A percentile compares a stretch with the other conserved stretches of the same genome.
These are phyloP conservation scores for Xiphophorus maculatus DNA, from an alignment of 2,113 vertebrate species.

Conservation along the genomic window DNA sequence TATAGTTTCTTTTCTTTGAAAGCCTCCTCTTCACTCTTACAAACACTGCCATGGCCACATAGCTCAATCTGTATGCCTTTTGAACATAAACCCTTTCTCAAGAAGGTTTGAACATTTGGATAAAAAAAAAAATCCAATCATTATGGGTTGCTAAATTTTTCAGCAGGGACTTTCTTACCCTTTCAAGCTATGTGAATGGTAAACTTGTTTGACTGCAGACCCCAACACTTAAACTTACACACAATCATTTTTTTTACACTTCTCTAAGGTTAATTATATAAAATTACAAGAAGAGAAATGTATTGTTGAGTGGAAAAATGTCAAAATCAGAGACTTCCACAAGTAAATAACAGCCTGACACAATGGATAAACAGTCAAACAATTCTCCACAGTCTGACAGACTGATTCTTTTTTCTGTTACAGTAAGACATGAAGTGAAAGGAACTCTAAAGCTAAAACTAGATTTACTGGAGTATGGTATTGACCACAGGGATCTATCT, in stretches of 20 bases:
- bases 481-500: constrained; percentile 31
- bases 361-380: background rate
- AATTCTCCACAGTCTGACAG: background rate
- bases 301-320: background rate
- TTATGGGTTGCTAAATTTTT: background rate
- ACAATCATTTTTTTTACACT: background rate
- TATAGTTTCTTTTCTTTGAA: background rate
- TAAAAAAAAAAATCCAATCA: background rate
- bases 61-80: background rate
- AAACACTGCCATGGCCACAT: background rate
- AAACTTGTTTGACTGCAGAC: background rate
- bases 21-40: background rate
- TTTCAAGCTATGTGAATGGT: background rate
- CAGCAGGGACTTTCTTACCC: background rate
- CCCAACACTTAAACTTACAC: background rate
- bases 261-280: background rate
- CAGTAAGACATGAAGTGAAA: constrained; percentile 16
- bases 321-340: background rate
- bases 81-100: background rate
- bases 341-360: constrained; percentile 20
- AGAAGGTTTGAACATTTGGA: background rate
- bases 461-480: constrained; percentile 5
- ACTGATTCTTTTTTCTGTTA: constrained; percentile 23
- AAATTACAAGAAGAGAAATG: background rate
- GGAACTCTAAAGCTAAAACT: constrained; percentile 17